Percentiles rank a stretch among this genome's conserved stretches.
Conservation (phyloP, 2,797 vertebrate genomes). For the Siniperca undulata region DNA sequence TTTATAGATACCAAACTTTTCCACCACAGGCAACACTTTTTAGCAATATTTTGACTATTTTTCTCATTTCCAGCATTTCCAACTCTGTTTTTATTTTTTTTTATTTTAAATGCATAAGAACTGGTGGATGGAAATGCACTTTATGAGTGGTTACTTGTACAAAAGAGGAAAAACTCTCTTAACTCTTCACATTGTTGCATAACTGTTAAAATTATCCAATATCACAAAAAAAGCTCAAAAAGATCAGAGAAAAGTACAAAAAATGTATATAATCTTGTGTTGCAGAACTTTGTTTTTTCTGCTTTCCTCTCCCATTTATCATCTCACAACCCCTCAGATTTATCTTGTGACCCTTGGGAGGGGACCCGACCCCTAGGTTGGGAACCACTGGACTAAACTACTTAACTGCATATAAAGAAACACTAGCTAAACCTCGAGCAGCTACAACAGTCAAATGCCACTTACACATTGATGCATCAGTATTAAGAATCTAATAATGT, state of each 20-base stretch:
- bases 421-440: background rate
- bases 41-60: background rate
- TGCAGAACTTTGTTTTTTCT: background rate
- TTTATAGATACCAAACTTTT: background rate
- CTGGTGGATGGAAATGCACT: background rate
- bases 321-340: slow-evolving; percentile 7
- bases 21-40: background rate
- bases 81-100: too few relatives aligned
- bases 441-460: background rate
- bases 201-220: background rate
- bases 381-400: background rate
- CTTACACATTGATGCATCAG: background rate
- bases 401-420: background rate
- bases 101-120: background rate
- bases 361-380: background rate
- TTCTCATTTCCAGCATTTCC: too few relatives aligned
- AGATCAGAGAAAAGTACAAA: too few relatives aligned
- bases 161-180: background rate
- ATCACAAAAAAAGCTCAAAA: background rate
- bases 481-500: background rate
- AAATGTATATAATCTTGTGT: background rate
- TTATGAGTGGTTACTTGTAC: background rate
- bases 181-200: background rate
- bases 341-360: slow-evolving; percentile 6
- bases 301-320: slow-evolving; percentile 14